phyloP scores from a whole-genome alignment of 2,888 invertebrate genomes.

The Ichneumoninae sp. region DNA sequence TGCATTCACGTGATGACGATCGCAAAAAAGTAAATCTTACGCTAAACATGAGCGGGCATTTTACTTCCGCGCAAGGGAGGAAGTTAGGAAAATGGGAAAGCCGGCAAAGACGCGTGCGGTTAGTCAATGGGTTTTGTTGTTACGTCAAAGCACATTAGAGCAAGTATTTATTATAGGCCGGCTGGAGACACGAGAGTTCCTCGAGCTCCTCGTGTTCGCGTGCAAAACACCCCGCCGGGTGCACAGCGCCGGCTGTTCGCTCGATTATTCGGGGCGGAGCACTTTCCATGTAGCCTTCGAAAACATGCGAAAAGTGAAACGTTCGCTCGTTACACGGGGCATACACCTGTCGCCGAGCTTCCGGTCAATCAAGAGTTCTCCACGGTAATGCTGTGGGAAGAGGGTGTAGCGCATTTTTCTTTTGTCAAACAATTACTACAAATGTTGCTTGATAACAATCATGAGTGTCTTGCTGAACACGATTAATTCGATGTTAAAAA shows the following conservation, averaged over 20 bases:
- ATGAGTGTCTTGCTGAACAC: background rate
- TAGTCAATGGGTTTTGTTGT: conserved; percentile 41
- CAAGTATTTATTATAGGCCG: background rate
- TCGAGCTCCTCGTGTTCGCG: conserved; percentile 40
- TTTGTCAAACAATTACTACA: background rate
- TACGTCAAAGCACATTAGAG: conserved; percentile 48
- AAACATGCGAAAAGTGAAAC: conserved; percentile 37
- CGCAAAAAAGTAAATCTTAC: background rate
- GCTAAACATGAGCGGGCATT: conserved; percentile 9
- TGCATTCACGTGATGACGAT: conserved; percentile 6
- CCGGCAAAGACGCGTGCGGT: conserved; percentile 34
- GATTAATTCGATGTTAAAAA: background rate
- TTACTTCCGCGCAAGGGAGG: conserved; percentile 41
- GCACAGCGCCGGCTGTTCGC: conserved; percentile 3
- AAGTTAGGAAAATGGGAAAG: conserved; percentile 60
- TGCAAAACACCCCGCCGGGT: conserved; percentile 30
- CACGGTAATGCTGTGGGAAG: background rate
- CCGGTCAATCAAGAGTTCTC: conserved; percentile 3
- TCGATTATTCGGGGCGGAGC: conserved; percentile 31
- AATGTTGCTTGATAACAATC: background rate
- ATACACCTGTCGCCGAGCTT: conserved; percentile 18
- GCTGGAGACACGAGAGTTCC: conserved; percentile 35
- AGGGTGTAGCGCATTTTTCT: background rate
- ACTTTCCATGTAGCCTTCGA: conserved; percentile 19
- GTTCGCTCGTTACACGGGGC: conserved; percentile 22